Base-by-base conservation (phyloP, 1,140 invertebrate species). In the Listronotus bonariensis region DNA sequence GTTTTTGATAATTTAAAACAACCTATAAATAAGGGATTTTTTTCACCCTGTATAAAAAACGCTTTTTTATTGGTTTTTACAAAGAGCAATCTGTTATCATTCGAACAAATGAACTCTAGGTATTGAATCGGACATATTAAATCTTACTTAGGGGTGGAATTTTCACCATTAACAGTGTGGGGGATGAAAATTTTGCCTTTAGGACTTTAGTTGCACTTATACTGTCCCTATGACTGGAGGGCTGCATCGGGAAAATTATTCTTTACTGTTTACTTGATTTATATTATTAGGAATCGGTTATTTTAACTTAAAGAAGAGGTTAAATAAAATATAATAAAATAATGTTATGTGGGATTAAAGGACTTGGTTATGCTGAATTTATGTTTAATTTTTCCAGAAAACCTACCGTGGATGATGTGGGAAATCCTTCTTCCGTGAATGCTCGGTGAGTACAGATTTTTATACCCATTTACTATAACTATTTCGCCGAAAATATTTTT, bases 361-460 rank as follows among this genome's bases (percentile, higher is more conserved):
- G 59, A 4, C 8, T 65, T 9, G 52, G 74, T 78, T 72, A 80
- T 78, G 67, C 78, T 81, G 69, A 79, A 79, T 68, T 78, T 80
- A 82, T 80, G 76, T 82, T 82, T 84, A 81, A 79, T 89, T 88
- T 80, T 89, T 88, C 75, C 83, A 89, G 88, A 82, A 89, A 89
- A 79, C 87, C 87, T 65, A 82, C 87, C 53, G 86, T 88, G 79
- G 87, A 89, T 76, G 87, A 88, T 70, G 85, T 87, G 64, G 85
- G 84, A 57, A 88, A 87, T 73, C 82, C 87, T 12, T 83, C 87
- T 52, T 88, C 87, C 34, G 87, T 88, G 70, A 89, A 89, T 76
- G 84, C 86, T 76, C 87, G 88, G 88, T 89, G 80, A 88, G 88
- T 87, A 43, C 17, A 5, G 6, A 36, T 12, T 18, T 36, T 53